phyloP scores from a whole-genome alignment of 1,140 invertebrate genomes.

The Pentalonia nigronervosa region DNA sequence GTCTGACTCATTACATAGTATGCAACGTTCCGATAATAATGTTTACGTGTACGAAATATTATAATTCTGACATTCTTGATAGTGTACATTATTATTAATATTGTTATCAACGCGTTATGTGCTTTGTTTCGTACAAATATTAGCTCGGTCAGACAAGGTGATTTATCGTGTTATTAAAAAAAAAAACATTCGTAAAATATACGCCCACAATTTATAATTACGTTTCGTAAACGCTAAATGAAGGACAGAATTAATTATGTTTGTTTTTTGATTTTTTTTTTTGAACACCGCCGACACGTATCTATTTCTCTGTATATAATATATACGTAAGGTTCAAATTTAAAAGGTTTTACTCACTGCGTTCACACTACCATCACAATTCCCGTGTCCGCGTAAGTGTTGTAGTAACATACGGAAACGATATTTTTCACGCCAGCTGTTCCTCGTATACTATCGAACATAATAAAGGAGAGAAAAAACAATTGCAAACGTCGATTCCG shows the following conservation, averaged over 20 bases:
- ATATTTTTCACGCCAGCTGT: slow-evolving; percentile 36
- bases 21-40: not conserved
- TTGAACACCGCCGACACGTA: not conserved
- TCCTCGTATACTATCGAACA: not conserved
- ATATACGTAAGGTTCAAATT: not conserved
- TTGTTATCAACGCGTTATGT: not conserved
- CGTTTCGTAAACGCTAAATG: not conserved
- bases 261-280: not conserved
- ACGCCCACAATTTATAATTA: not conserved
- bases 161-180: not conserved
- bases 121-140: not conserved
- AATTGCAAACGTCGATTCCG: not conserved
- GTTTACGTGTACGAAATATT: not conserved
- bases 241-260: not conserved
- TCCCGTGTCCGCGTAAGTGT: not conserved
- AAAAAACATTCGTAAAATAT: not conserved
- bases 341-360: not conserved
- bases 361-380: not conserved
- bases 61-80: not conserved
- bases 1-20: not conserved
- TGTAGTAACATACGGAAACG: not conserved
- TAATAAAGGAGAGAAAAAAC: slow-evolving; percentile 27
- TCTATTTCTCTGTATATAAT: not conserved
- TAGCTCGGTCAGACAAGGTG: not conserved
- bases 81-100: not conserved